These are phyloP conservation scores for Bolinopsis microptera DNA, from an alignment of 37 sponge, comb jelly and placozoan species.

Conservation along the genomic window DNA sequence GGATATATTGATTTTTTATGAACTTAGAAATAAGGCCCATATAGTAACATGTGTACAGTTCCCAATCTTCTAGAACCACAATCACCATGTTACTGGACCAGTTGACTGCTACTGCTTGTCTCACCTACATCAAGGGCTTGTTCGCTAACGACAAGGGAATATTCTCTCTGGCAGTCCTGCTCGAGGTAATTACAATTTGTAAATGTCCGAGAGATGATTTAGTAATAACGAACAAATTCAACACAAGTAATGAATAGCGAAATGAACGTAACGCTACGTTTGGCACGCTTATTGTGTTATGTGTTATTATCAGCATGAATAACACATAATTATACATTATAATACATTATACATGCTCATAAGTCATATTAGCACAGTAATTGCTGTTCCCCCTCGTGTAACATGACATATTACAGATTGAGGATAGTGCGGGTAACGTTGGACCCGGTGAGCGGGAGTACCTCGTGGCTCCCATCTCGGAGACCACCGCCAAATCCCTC, in stretches of 20 bases:
- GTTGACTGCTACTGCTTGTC: neutral
- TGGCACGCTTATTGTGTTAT: too few relatives aligned
- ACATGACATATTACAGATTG: constrained; percentile 42
- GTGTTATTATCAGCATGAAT: too few relatives aligned
- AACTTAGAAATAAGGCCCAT: neutral
- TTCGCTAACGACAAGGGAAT: constrained; percentile 22
- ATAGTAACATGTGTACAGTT: constrained; percentile 18
- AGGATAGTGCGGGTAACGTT: constrained; percentile 68
- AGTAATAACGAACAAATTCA: too few relatives aligned
- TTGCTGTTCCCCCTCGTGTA: too few relatives aligned
- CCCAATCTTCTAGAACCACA: neutral
- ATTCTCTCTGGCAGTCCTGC: neutral
- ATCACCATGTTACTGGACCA: constrained; percentile 8
- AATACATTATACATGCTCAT: too few relatives aligned
- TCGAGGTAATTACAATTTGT: constrained; percentile 23
- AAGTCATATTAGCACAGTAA: too few relatives aligned
- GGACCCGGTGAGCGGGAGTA: constrained; percentile 71
- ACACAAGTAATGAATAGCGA: too few relatives aligned
- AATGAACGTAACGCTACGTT: too few relatives aligned
- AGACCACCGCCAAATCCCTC: constrained; percentile 63
- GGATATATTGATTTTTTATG: neutral
- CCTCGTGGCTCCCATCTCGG: constrained; percentile 71
- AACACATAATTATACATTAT: too few relatives aligned
- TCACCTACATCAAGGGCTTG: constrained; percentile 20
- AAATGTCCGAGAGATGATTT: too few relatives aligned